A percentile compares a stretch with the other conserved stretches of the same genome.
phyloP scores from a whole-genome alignment of 2,888 invertebrate species.

The Platyscelio sp. region DNA sequence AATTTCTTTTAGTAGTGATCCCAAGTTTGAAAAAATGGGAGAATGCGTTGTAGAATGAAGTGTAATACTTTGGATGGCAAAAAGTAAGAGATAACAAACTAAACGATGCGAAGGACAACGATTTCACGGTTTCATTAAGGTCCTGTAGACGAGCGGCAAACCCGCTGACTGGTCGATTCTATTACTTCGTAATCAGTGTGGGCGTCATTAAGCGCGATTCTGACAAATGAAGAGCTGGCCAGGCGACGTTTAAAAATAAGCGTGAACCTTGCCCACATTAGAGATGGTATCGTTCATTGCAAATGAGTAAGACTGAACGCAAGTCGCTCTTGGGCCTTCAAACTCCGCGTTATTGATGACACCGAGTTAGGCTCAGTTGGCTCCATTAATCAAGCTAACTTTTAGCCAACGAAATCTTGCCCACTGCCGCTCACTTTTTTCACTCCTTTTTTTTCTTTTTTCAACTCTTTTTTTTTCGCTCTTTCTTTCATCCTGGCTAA shows the following conservation, averaged over 20 bases:
- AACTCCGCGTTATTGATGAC: slow-evolving; percentile 69
- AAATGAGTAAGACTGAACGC: slow-evolving; percentile 63
- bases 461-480: too few relatives aligned
- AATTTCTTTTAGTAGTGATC: too few relatives aligned
- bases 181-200: slow-evolving; percentile 81
- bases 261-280: slow-evolving; percentile 69
- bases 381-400: slow-evolving; percentile 68
- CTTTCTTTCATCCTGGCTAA: too few relatives aligned
- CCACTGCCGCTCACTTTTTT: slow-evolving; percentile 54
- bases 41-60: neutral
- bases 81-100: slow-evolving; percentile 63
- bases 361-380: slow-evolving; percentile 64
- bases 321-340: slow-evolving; percentile 67
- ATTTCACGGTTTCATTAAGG: slow-evolving; percentile 76
- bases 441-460: too few relatives aligned
- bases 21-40: too few relatives aligned
- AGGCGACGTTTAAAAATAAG: slow-evolving; percentile 73
- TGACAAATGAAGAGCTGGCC: slow-evolving; percentile 79
- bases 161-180: slow-evolving; percentile 74
- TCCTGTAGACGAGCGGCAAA: slow-evolving; percentile 49
- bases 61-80: slow-evolving; percentile 19
- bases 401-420: slow-evolving; percentile 66
- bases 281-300: slow-evolving; percentile 65
- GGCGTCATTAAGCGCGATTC: slow-evolving; percentile 80
- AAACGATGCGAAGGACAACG: slow-evolving; percentile 73